Conservation (phyloP, 2,113 vertebrate species). For the Eulemur macaco region DNA sequence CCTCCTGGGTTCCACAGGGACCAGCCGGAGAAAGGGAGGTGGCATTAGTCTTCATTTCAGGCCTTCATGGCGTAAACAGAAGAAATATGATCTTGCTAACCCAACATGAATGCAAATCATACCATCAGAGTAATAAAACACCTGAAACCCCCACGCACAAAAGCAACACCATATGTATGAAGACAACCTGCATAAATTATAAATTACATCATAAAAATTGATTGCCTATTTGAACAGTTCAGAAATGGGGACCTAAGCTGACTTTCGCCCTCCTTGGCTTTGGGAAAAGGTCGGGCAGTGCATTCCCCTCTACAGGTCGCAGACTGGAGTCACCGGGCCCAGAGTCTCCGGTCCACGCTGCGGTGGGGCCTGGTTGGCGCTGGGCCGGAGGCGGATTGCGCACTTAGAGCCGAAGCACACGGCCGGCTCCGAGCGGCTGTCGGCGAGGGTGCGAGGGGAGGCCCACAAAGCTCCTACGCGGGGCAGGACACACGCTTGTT, state of each 20-base stretch:
- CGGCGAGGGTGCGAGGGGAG: not conserved
- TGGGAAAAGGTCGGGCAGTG: not conserved
- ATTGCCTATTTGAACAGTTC: slow-evolving; percentile 71
- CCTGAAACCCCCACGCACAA: slow-evolving; percentile 72
- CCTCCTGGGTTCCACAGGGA: not conserved
- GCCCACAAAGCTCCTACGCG: too few species aligned
- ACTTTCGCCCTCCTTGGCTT: slow-evolving; percentile 10
- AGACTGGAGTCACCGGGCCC: fast-evolving
- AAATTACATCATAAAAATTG: slow-evolving; percentile 80
- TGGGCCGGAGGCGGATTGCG: fast-evolving
- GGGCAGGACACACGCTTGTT: fast-evolving
- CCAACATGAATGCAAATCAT: slow-evolving; percentile 71
- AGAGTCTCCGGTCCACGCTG: fast-evolving
- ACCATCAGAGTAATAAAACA: slow-evolving; percentile 76
- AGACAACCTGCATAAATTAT: slow-evolving; percentile 84
- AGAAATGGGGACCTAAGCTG: slow-evolving; percentile 27
- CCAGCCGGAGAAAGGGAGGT: not conserved
- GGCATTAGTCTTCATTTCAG: slow-evolving; percentile 41
- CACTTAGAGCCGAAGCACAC: not conserved
- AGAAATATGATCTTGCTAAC: slow-evolving; percentile 71
- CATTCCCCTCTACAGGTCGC: not conserved
- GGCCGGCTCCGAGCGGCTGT: not conserved
- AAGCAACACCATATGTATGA: slow-evolving; percentile 82
- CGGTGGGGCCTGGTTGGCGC: fast-evolving
- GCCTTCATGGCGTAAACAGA: slow-evolving; percentile 71